These are phyloP conservation scores for Neoniphon sammara DNA, from an alignment of 2,797 vertebrate species.

Conservation along the genomic window DNA sequence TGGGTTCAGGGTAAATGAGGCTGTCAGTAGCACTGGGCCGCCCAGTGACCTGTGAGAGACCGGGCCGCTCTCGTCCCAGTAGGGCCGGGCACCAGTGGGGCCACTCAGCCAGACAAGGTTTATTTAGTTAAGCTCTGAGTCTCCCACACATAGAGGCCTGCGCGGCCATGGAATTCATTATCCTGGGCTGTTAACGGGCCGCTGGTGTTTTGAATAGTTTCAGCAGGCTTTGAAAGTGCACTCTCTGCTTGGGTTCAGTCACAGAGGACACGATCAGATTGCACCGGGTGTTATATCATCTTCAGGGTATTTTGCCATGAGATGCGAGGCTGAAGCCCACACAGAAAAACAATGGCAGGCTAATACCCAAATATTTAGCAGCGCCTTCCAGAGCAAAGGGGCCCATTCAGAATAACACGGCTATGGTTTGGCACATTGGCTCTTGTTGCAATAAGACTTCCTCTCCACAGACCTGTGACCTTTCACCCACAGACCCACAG, in stretches of 20 bases:
- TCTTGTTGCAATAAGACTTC: slow-evolving; percentile 57
- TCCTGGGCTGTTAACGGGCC: slow-evolving; percentile 59
- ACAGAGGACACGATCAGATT: slow-evolving; percentile 62
- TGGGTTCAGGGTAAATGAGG: slow-evolving; percentile 65
- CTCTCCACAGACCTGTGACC: slow-evolving; percentile 56
- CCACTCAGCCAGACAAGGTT: slow-evolving; percentile 76
- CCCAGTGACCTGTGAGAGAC: slow-evolving; percentile 73
- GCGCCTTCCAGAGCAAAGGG: slow-evolving; percentile 51
- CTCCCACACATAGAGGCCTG: slow-evolving; percentile 70
- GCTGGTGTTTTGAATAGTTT: slow-evolving; percentile 78
- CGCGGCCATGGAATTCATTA: slow-evolving; percentile 77
- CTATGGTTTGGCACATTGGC: slow-evolving; percentile 35
- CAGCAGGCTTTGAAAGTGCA: slow-evolving; percentile 71
- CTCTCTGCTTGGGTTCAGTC: slow-evolving; percentile 61
- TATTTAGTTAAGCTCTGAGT: slow-evolving; percentile 79
- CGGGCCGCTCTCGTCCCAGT: slow-evolving; percentile 56
- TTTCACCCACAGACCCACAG: slow-evolving; percentile 59
- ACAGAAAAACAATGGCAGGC: slow-evolving; percentile 64
- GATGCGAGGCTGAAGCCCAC: slow-evolving; percentile 23
- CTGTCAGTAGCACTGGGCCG: slow-evolving; percentile 57
- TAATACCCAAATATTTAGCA: slow-evolving; percentile 72
- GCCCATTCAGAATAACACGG: slow-evolving; percentile 54
- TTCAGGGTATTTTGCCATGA: slow-evolving; percentile 43
- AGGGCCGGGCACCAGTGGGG: slow-evolving; percentile 65
- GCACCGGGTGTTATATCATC: slow-evolving; percentile 62